Conservation (phyloP, 2,113 vertebrate genomes). For the Terrapene triunguis region DNA sequence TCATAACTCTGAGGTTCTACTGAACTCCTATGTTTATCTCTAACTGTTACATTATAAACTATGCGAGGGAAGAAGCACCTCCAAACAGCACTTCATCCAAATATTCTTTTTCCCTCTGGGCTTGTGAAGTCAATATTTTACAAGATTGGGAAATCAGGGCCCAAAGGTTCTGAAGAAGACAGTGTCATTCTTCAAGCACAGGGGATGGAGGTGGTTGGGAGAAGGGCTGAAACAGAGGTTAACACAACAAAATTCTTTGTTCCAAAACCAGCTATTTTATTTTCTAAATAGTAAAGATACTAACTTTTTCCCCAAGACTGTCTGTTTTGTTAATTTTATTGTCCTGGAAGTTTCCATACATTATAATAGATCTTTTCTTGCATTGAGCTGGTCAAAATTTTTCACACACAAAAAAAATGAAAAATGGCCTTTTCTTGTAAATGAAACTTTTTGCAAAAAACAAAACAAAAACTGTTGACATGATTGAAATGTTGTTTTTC, state of each 20-base stretch:
- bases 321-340: not conserved
- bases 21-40: not conserved
- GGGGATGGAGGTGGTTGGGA: not conserved
- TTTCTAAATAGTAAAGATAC: not conserved
- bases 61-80: not conserved
- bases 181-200: accelerated
- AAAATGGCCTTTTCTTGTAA: not conserved
- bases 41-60: accelerated
- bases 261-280: not conserved
- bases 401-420: not conserved
- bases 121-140: not conserved
- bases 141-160: not conserved
- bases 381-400: accelerated
- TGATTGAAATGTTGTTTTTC: not conserved
- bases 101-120: not conserved
- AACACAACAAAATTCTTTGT: not conserved
- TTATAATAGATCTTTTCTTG: not conserved
- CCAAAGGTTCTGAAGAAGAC: not conserved
- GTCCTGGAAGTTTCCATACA: not conserved
- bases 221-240: not conserved
- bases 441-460: not conserved
- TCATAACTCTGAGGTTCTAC: too few relatives aligned
- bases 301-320: not conserved
- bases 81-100: not conserved
- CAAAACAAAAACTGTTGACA: not conserved